phyloP scores from a whole-genome alignment of 2,797 vertebrate species.

The Selene dorsalis region DNA sequence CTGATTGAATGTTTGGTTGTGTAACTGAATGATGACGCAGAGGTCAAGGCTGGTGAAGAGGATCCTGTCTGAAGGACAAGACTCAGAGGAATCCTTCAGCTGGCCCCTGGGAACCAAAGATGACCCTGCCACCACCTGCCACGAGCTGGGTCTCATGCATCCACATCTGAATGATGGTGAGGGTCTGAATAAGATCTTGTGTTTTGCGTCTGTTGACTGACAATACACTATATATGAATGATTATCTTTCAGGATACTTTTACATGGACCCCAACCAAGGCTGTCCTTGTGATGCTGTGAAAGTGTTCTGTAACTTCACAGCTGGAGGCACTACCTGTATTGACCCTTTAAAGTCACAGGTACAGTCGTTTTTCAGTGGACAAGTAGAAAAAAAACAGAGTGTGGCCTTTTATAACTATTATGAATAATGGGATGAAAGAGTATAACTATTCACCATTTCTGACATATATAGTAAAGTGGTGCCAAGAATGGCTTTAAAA shows the following conservation, averaged over 20 bases:
- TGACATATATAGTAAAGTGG: neutral
- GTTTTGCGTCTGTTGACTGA: neutral
- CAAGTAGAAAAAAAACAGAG: neutral
- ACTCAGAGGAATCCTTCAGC: slow-evolving; percentile 52
- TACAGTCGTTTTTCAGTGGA: slow-evolving; percentile 39
- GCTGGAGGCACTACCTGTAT: slow-evolving; percentile 85
- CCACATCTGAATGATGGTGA: slow-evolving; percentile 81
- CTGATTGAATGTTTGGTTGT: neutral
- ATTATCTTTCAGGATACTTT: slow-evolving; percentile 79
- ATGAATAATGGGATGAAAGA: neutral
- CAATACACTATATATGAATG: neutral
- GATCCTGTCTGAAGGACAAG: slow-evolving; percentile 52
- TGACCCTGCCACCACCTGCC: slow-evolving; percentile 81
- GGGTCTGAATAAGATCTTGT: neutral
- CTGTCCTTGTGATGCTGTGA: slow-evolving; percentile 81
- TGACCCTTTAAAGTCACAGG: slow-evolving; percentile 75
- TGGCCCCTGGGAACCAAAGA: slow-evolving; percentile 77
- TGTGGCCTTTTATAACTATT: neutral
- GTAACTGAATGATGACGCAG: slow-evolving; percentile 32
- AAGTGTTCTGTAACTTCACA: slow-evolving; percentile 86
- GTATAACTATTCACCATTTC: neutral
- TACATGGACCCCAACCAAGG: slow-evolving; percentile 87
- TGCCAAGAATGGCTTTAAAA: slow-evolving; percentile 6
- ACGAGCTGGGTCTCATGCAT: slow-evolving; percentile 77
- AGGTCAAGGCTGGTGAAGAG: slow-evolving; percentile 12